These are phyloP conservation scores for Pipa parva DNA, from an alignment of 2,113 vertebrate genomes.

Conservation along the genomic window DNA sequence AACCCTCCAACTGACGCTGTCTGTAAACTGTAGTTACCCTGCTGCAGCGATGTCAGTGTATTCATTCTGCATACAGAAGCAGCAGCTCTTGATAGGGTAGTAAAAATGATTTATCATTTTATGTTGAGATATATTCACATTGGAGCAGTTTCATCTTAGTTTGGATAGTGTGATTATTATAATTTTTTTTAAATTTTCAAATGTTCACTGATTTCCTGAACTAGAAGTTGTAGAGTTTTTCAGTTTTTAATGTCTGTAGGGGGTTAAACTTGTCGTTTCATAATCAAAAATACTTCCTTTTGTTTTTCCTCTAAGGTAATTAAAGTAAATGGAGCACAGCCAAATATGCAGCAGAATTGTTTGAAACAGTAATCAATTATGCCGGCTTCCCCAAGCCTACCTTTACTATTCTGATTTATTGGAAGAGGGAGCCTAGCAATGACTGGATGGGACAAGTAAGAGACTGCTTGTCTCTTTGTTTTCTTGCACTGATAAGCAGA, in stretches of 20 bases:
- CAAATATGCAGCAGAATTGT: slow-evolving; percentile 7
- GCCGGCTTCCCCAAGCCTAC: slow-evolving; percentile 1
- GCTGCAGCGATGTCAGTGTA: no score
- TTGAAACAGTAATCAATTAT: slow-evolving; percentile 15
- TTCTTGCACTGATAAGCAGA: neutral
- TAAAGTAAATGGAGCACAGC: slow-evolving; percentile 10
- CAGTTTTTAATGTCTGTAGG: neutral
- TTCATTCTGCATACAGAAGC: no score
- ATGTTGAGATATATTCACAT: no score
- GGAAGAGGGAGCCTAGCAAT: neutral
- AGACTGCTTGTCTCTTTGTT: neutral
- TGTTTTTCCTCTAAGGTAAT: slow-evolving; percentile 8
- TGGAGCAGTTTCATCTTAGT: no score
- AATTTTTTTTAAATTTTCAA: no score
- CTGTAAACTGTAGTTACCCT: no score
- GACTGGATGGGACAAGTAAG: slow-evolving; percentile 16
- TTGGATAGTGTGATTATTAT: no score
- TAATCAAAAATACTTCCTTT: neutral
- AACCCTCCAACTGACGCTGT: no score
- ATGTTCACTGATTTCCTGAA: no score
- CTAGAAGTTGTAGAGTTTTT: neutral
- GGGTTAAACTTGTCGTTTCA: slow-evolving; percentile 4
- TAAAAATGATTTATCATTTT: no score
- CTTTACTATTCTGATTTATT: slow-evolving; percentile 24
- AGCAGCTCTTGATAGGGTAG: no score